Evolutionary conservation across 2,113 vertebrate genomes (phyloP).

Genomic region (Ameiurus melas): DNA sequence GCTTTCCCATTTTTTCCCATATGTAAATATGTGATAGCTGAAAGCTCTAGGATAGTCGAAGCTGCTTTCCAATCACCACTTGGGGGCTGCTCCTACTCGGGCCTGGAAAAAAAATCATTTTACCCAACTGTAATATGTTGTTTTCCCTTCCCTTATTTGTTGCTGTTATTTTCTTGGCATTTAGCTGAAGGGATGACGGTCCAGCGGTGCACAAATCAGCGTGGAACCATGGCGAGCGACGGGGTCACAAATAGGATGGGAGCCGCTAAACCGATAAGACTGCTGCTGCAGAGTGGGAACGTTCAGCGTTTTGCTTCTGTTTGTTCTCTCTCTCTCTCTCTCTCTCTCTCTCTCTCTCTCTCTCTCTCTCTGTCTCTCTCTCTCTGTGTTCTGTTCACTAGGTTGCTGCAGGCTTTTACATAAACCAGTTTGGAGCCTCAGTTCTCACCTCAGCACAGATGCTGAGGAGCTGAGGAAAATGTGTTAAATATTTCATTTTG

Average conservation of each 20-base stretch:
- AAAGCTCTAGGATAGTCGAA: neutral
- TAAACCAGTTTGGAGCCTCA: slow-evolving; percentile 52
- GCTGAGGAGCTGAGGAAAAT: slow-evolving; percentile 49
- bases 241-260: slow-evolving; percentile 48
- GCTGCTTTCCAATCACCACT: neutral
- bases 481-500: slow-evolving; percentile 53
- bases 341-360: slow-evolving; percentile 24
- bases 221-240: slow-evolving; percentile 33
- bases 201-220: slow-evolving; percentile 38
- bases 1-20: neutral
- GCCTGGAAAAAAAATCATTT: neutral
- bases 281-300: slow-evolving; percentile 45
- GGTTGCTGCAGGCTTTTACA: slow-evolving; percentile 55
- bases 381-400: slow-evolving; percentile 34
- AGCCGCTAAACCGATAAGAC: slow-evolving; percentile 52
- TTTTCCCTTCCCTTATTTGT: slow-evolving; percentile 2
- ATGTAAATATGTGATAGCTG: neutral
- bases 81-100: neutral
- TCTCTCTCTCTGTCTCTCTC: slow-evolving; percentile 24
- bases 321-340: slow-evolving; percentile 16
- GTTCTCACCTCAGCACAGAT: slow-evolving; percentile 45
- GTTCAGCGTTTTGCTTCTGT: slow-evolving; percentile 33
- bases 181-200: slow-evolving; percentile 39
- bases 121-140: neutral
- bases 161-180: slow-evolving; percentile 31